Conservation (phyloP, 2,888 invertebrate genomes). For the Aphidoletes aphidimyza region DNA sequence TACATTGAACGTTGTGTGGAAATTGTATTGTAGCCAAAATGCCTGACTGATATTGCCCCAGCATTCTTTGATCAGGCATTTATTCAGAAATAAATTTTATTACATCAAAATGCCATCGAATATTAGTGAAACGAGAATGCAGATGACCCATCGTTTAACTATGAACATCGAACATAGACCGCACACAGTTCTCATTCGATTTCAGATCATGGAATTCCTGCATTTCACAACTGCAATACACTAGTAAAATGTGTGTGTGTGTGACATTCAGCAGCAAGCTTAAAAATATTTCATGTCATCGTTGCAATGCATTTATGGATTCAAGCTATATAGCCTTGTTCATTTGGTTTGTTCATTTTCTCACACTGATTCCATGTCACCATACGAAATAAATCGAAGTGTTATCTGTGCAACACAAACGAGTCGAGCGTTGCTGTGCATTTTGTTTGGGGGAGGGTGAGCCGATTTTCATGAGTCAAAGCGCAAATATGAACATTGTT, state of each 20-base stretch:
- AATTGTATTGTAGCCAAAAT: not conserved
- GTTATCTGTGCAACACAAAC: not conserved
- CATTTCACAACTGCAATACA: too few relatives aligned
- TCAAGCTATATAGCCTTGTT: not conserved
- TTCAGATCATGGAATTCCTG: not conserved
- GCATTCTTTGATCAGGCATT: not conserved
- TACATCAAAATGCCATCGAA: slow-evolving; percentile 16
- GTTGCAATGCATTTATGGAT: not conserved
- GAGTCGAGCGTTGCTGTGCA: not conserved
- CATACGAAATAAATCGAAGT: not conserved
- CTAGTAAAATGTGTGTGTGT: not conserved
- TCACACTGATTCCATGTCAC: not conserved
- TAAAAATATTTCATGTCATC: slow-evolving; percentile 31
- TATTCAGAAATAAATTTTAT: slow-evolving; percentile 11
- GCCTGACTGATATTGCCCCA: not conserved
- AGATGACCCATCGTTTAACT: not conserved
- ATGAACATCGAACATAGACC: not conserved
- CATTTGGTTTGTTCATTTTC: not conserved
- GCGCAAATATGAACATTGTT: slow-evolving; percentile 48
- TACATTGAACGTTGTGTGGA: not conserved
- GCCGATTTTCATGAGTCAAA: slow-evolving; percentile 42
- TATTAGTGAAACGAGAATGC: slow-evolving; percentile 1
- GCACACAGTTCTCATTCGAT: not conserved
- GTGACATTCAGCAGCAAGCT: too few relatives aligned
- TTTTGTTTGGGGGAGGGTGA: not conserved